A percentile compares a stretch with the other conserved stretches of the same genome.
phyloP scores from a whole-genome alignment of 2,113 vertebrate species.

The Nanorana parkeri region DNA sequence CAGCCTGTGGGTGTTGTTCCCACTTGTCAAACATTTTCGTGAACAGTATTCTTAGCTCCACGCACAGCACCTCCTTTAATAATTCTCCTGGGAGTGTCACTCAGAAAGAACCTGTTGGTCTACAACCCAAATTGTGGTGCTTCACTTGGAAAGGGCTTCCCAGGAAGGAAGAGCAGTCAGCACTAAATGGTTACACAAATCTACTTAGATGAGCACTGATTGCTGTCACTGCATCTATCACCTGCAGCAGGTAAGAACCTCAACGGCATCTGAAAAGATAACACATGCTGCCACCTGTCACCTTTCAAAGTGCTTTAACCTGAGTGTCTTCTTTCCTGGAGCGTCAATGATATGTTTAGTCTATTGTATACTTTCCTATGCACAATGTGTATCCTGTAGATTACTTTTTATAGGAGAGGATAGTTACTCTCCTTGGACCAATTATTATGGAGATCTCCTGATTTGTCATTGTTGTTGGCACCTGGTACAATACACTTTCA shows the following conservation, averaged over 20 bases:
- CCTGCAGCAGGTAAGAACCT: slow-evolving; percentile 42
- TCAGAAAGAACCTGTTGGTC: slow-evolving; percentile 41
- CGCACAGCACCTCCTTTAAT: slow-evolving; percentile 19
- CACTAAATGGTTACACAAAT: background rate
- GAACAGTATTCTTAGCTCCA: background rate
- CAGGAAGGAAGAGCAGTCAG: background rate
- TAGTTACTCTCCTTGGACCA: too few relatives aligned
- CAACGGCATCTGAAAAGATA: too few relatives aligned
- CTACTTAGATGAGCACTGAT: background rate
- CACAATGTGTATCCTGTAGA: too few relatives aligned
- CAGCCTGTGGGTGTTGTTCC: slow-evolving; percentile 41
- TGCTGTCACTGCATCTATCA: background rate
- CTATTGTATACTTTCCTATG: background rate
- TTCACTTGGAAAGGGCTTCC: slow-evolving; percentile 13
- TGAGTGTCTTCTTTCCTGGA: background rate
- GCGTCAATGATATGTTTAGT: background rate
- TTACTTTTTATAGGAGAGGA: too few relatives aligned
- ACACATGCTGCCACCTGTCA: too few relatives aligned
- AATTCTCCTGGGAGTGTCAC: slow-evolving; percentile 29
- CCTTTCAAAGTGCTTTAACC: too few relatives aligned
- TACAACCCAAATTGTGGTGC: slow-evolving; percentile 12
- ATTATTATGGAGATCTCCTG: too few relatives aligned
- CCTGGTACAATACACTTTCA: too few relatives aligned
- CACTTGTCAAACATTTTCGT: background rate
- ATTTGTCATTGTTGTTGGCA: too few relatives aligned